Percentiles rank a stretch among this genome's conserved stretches.
These are phyloP conservation scores for Coracopsis vasa DNA, from an alignment of 2,113 vertebrate genomes.

Conservation along the genomic window DNA sequence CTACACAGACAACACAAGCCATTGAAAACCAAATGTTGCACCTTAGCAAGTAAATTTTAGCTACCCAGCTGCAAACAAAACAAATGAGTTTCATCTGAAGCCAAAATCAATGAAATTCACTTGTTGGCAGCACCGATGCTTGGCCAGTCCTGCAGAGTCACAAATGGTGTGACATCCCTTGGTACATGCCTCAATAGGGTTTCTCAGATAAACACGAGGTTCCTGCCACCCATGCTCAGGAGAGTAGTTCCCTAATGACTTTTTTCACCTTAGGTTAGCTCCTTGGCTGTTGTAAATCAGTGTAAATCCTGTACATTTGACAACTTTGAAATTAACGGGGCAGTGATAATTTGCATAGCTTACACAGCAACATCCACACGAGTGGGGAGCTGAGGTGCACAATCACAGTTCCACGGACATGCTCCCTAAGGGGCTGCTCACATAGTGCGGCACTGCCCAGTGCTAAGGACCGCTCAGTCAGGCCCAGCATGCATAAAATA, in stretches of 20 bases:
- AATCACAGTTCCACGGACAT: fast-evolving
- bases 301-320: neutral
- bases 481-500: neutral
- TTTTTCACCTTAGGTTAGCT: neutral
- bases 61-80: neutral
- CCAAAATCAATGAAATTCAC: neutral
- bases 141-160: neutral
- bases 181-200: neutral
- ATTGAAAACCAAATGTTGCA: neutral
- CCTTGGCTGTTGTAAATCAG: neutral
- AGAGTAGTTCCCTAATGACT: neutral
- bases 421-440: neutral
- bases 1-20: constrained; percentile 11
- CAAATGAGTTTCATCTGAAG: neutral
- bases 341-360: neutral
- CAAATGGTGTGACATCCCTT: neutral
- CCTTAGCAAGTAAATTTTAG: neutral
- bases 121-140: neutral
- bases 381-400: neutral
- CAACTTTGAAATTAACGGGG: neutral
- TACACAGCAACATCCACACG: fast-evolving
- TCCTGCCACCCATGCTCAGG: neutral
- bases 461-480: neutral
- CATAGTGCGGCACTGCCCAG: neutral
- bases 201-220: neutral